These are phyloP conservation scores for Peromyscus attwateri DNA, from an alignment of 2,797 vertebrate species.

Conservation along the genomic window DNA sequence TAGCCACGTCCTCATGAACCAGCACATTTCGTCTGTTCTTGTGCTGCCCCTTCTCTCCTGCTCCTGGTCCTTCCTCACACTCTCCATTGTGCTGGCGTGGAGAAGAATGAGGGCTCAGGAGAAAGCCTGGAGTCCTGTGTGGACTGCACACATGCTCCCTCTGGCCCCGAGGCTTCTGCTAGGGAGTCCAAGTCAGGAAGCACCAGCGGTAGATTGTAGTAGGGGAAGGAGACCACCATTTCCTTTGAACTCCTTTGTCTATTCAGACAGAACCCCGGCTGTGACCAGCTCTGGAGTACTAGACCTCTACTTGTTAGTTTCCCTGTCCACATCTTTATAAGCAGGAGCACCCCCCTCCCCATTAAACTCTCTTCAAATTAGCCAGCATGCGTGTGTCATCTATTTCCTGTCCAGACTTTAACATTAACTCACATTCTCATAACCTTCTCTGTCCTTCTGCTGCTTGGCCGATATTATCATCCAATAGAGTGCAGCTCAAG, in stretches of 20 bases:
- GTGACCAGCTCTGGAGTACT: neutral
- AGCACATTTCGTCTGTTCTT: neutral
- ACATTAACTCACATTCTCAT: neutral
- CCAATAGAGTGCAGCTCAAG: neutral
- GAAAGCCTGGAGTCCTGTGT: neutral
- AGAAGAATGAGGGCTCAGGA: neutral
- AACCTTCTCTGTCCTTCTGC: neutral
- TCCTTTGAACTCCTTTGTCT: neutral
- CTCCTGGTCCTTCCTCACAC: neutral
- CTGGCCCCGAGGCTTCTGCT: neutral
- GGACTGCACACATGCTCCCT: neutral
- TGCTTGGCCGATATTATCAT: neutral
- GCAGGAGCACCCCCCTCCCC: neutral
- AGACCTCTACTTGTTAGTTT: neutral
- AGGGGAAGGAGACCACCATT: neutral
- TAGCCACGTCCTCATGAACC: neutral
- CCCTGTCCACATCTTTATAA: neutral
- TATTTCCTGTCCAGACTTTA: constrained; percentile 27
- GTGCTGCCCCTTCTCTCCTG: neutral
- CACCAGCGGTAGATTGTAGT: neutral
- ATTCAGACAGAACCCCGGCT: neutral
- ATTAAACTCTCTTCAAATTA: neutral
- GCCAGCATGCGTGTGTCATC: neutral
- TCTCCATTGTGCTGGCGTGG: neutral
- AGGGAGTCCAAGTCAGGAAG: neutral